Evolutionary conservation across 2,888 invertebrate genomes (phyloP).

Genomic region (Sericinus montela): DNA sequence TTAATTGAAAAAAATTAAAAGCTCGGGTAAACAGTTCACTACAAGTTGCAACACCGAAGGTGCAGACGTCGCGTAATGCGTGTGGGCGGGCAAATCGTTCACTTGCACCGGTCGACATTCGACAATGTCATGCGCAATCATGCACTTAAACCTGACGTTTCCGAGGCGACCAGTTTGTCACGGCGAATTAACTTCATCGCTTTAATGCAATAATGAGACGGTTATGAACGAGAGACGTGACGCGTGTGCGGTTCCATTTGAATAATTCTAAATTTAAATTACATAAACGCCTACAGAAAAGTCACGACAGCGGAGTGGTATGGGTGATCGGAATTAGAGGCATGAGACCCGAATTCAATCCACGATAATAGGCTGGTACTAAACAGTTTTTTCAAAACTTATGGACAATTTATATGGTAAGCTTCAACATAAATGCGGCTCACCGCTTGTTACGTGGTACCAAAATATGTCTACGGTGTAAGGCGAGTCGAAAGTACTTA

Average conservation of each 20-base stretch:
- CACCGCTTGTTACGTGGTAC: too few relatives aligned
- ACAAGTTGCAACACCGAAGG: neutral
- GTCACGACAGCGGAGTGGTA: too few relatives aligned
- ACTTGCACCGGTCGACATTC: neutral
- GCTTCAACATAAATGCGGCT: too few relatives aligned
- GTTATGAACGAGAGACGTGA: neutral
- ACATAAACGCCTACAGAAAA: too few relatives aligned
- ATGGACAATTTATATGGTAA: too few relatives aligned
- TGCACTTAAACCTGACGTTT: constrained; percentile 4
- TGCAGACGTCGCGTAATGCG: neutral
- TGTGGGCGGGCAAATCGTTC: neutral
- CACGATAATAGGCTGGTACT: too few relatives aligned
- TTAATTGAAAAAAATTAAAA: neutral
- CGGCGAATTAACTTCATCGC: constrained; percentile 5
- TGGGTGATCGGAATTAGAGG: too few relatives aligned
- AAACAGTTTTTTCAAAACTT: too few relatives aligned
- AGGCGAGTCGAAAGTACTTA: too few relatives aligned
- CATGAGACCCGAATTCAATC: too few relatives aligned
- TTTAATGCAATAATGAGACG: constrained; percentile 12
- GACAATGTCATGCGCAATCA: neutral
- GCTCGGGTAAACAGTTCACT: neutral
- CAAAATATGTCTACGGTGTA: too few relatives aligned
- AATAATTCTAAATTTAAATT: neutral
- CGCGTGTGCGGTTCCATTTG: neutral
- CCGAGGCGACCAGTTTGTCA: constrained; percentile 5